Evolutionary conservation across 1,140 invertebrate species (phyloP), one percentile per base, ranked within the genome.

Genomic region (Homalodisca vitripennis): DNA sequence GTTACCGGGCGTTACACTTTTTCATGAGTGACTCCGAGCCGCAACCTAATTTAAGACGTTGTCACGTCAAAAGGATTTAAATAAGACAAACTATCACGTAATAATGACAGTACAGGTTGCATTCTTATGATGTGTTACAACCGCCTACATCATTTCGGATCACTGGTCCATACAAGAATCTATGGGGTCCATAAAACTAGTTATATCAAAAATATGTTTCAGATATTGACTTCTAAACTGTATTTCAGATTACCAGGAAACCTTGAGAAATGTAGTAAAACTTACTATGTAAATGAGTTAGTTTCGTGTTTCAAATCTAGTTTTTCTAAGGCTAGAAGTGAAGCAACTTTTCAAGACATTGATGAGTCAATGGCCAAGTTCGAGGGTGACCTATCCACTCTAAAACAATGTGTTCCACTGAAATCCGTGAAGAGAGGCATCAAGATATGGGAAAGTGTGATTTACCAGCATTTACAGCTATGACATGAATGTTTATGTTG

Each of bases 391-490:
- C n/a, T n/a, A 24, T 73, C 73, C 26, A 65, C 72, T 2, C 63
- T 75, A n/a, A 75, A 77, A 57, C 74, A 78, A 68, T 79, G 77
- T 70, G 20, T 76, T 24, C 77, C 77, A 22, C 31, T 77, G 34
- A 79, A 79, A 67, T 74, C 75, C 2, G 74, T 74, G n/a, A 78
- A 79, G 73, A 51, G n/a, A n/a, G n/a, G 78, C 22, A 77, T 78
- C 41, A 78, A 79, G 73, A 70, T 78, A n/a, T 78, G 77, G 76
- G 71, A 46, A 47, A 72, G 41, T 73, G 73, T 68, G 75, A 79
- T 71, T 47, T 34, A n/a, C 69, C 14, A 72, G 68, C 46, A 73
- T 76, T 12, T 76, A 74, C 67, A 67, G 34, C 24, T 78, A 76
- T 71, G 76, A 76, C 57, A 47, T 74, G 12, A 73, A 76, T 51